Percentiles rank a stretch among this genome's conserved stretches.
phyloP scores from a whole-genome alignment of 1,140 invertebrate species.

The Megathymus violae region DNA sequence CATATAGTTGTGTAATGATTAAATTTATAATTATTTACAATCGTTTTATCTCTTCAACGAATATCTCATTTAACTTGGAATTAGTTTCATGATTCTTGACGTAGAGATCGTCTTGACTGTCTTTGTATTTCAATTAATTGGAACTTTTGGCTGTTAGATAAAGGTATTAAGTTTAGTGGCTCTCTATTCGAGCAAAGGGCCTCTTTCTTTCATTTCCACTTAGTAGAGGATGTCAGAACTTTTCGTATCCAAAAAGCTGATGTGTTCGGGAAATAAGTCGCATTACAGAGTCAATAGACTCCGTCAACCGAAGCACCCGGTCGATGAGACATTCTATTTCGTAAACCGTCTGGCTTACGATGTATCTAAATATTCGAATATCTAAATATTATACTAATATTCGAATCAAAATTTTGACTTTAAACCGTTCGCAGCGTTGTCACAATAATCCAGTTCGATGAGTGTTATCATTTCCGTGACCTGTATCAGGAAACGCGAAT shows the following conservation, averaged over 20 bases:
- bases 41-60: constrained; percentile 61
- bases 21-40: constrained; percentile 61
- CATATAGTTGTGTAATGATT: constrained; percentile 39
- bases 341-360: constrained; percentile 54
- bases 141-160: constrained; percentile 70
- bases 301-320: constrained; percentile 59
- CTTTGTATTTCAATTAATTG: constrained; percentile 73
- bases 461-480: constrained; percentile 45
- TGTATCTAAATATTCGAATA: too few relatives aligned
- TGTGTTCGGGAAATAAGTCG: constrained; percentile 75
- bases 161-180: constrained; percentile 72
- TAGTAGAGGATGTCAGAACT: constrained; percentile 63
- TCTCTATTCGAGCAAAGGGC: constrained; percentile 53
- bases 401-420: constrained; percentile 36
- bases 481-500: constrained; percentile 39
- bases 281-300: constrained; percentile 74
- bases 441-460: constrained; percentile 47
- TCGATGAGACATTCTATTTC: constrained; percentile 38
- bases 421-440: constrained; percentile 46
- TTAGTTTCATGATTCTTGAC: constrained; percentile 61
- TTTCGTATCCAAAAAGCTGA: constrained; percentile 72
- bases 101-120: constrained; percentile 64
- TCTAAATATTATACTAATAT: too few relatives aligned
- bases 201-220: constrained; percentile 71
- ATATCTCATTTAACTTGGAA: constrained; percentile 75